phyloP scores from a whole-genome alignment of 2,113 vertebrate species.

The Pleuronectes platessa region DNA sequence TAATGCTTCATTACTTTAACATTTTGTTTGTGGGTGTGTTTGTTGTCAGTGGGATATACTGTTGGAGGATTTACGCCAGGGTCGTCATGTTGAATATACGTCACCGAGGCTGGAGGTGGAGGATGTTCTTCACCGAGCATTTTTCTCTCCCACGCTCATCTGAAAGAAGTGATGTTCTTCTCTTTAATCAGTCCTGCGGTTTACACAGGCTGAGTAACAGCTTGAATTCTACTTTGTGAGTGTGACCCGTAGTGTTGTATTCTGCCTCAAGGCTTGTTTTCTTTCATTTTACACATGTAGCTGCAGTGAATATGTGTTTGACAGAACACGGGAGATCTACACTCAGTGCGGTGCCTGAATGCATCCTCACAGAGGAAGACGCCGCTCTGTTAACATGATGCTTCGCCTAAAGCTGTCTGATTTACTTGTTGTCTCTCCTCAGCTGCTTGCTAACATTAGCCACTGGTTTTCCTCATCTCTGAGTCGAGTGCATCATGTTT shows the following conservation, averaged over 20 bases:
- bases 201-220: too few relatives aligned
- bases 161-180: too few relatives aligned
- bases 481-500: neutral
- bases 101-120: too few relatives aligned
- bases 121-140: too few relatives aligned
- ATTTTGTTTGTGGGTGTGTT: neutral
- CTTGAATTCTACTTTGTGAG: too few relatives aligned
- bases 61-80: neutral
- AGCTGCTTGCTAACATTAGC: neutral
- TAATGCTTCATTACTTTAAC: neutral
- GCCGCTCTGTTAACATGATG: neutral
- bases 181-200: too few relatives aligned
- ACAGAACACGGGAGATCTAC: neutral
- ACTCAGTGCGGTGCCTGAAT: neutral
- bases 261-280: neutral
- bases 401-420: neutral
- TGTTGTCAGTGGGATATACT: neutral
- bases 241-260: neutral
- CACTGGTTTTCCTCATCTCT: neutral
- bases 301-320: neutral
- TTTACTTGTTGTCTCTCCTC: neutral
- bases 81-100: neutral
- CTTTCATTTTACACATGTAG: neutral
- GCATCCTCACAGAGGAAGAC: neutral
- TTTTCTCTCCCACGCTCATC: too few relatives aligned